Base-by-base conservation (phyloP, 2,888 invertebrate species). In the Exocentrus adspersus region DNA sequence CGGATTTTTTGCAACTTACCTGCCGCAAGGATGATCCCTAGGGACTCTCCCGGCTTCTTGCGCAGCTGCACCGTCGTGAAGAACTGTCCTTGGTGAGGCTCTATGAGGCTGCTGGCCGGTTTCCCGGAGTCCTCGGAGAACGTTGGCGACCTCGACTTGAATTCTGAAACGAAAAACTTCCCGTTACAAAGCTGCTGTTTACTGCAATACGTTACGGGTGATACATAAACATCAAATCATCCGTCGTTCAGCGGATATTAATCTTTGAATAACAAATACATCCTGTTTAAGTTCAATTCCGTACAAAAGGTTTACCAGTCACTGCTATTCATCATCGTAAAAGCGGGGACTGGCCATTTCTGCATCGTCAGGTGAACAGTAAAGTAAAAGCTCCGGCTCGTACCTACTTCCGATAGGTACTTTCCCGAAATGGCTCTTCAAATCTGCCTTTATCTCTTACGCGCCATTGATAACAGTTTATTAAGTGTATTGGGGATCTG, bases 21-120 rank as follows among this genome's bases (percentile, higher is more conserved):
- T 69, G 73, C 84, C 82, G 86, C 84, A 81, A 88, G 84, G 75
- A 87, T 84, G 69, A 88, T 86, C 73, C 88, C 88, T 68, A 88
- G 84, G 12, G 86, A 81, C 77, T 86, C 86, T 43, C 87, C 87
- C 0, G 83, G 83, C 10, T 85, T 83, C 62, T 86, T 86, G 58
- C 84, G 72, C 66, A 88, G 82, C 73, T 88, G 87, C 48, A 88
- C 86, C 61, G 78, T 79, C 51, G 80, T 80, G 48, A 76, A 70
- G 37, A 78, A 75, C 3, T 72, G 71, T 21, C 72, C 74, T 24
- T 75, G 74, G 52, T 74, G 71, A 19, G 74, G 73, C 20, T 78
- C 78, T 19, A 77, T 74, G 28, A 76, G 73, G 64, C 80, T 80
- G 24, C 78, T 78, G 6, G 81, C 79, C 60, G 81, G 81, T 50